Evolutionary conservation across 1,140 invertebrate genomes (phyloP).

Genomic region (Cydia strobilella): DNA sequence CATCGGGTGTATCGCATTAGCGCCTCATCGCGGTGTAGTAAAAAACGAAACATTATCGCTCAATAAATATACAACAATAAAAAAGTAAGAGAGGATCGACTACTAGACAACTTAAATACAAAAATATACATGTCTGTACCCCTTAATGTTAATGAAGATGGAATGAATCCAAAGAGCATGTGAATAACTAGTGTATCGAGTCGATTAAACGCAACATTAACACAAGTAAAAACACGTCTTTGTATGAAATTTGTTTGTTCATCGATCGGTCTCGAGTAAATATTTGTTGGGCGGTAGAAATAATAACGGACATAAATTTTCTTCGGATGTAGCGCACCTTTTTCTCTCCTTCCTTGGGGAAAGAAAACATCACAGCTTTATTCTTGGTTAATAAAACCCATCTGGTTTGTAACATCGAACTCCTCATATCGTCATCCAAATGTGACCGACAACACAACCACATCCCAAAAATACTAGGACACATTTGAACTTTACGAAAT

Average conservation of each 20-base stretch:
- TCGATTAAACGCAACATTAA: background rate
- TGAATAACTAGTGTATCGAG: background rate
- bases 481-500: background rate
- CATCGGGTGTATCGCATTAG: constrained; percentile 1
- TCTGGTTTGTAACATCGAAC: background rate
- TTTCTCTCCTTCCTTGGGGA: constrained; percentile 50
- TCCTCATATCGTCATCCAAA: background rate
- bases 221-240: background rate
- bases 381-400: constrained; percentile 34
- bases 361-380: constrained; percentile 58
- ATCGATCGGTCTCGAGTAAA: background rate
- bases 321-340: constrained; percentile 39
- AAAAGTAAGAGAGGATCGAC: background rate
- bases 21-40: constrained; percentile 12
- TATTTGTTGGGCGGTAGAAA: constrained; percentile 48
- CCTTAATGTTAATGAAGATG: background rate
- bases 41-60: constrained; percentile 37
- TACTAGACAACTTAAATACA: background rate
- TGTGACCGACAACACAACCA: background rate
- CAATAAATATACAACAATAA: constrained; percentile 36
- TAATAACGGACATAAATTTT: constrained; percentile 39
- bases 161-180: background rate
- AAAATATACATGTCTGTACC: background rate
- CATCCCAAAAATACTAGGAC: background rate
- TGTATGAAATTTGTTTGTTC: constrained; percentile 7